Base-by-base conservation (phyloP, 2,888 invertebrate genomes). In the Leucophenga maculata region DNA sequence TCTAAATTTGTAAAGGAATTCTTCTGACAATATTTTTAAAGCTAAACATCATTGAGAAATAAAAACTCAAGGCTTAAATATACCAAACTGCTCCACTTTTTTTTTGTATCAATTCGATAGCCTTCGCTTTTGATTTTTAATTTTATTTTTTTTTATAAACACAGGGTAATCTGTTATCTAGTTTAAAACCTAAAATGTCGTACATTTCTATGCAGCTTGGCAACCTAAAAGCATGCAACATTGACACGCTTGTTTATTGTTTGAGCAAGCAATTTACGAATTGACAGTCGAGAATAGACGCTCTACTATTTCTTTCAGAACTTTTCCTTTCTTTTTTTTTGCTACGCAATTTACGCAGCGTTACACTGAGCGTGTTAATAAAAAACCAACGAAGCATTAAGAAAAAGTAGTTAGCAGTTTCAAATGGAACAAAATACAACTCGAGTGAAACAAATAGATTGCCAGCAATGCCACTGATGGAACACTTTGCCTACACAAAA, bases 371-470 rank as follows among this genome's bases (percentile, higher is more conserved):
- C 72, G 71, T 73, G 68, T 76, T 80, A 84, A 80, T 84, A 80
- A 77, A 84, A 74, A 73, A 26, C 65, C 81, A 81, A 48, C 78
- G 75, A 72, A 75, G 83, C 84, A 78, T 84, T 74, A 69, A 82
- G 84, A 72, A 82, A 84, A 83, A 78, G 81, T 82, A 81, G 77
- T 84, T 84, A 80, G 78, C 71, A 81, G 78, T 70, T 72, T 75
- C 65, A 72, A 78, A 71, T 73, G 72, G 68, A 44, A 8, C 54
- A 39, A 39, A 32, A 39, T 39, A 11, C 39, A 39, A 39, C 6
- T 39, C 39, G 39, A 39, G 39, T 39, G 39, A 39, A 11, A 39
- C 39, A 39, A 39, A 22, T 11, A 32, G 18, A 46, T 54, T 65
- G 26, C 54, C 62, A 68, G 73, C 73, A 8, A 60, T 3, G 31